Evolutionary conservation across 2,888 invertebrate genomes (phyloP), one percentile per base, ranked within the genome.

Genomic region (Microdon myrmicae): DNA sequence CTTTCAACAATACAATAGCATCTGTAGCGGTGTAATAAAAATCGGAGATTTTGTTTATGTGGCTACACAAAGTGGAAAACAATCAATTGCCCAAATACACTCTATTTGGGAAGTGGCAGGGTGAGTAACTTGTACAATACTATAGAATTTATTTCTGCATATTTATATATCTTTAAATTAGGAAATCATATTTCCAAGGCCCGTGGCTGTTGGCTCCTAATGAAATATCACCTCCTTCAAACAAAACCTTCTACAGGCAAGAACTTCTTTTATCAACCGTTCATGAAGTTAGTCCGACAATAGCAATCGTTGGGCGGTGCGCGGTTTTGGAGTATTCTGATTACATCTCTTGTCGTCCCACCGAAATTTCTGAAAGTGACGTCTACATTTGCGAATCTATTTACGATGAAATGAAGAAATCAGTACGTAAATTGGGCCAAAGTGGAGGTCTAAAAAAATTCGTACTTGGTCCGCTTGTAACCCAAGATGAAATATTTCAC

Each of bases 41-140:
- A 90, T 89, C 0, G 94, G 98, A 1, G 97, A 99, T 80, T 95
- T 90, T 78, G 96, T 98, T 29, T 96, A 96, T 75, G 94, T 97
- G 8, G 93, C 93, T 55, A 92, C 92, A 0, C 92, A 93, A 72
- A 90, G 90, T 9, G 93, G 93, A 35, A 88, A 91, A 78, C 95
- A 96, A 76, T 87, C 94, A 72, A 90, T 98, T 61, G 92, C 94
- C 7, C 91, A 96, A 77, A 90, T 98, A 68, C 95, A 97, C 76
- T 89, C 90, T 55, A 91, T 98, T 75, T 98, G 96, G 96, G 92
- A 92, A 73, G 92, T 92, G 31, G 87, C 88, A 76, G 58, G 55
- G 59, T 66, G n/a, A 6, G 35, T 37, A n/a, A 31, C 5, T 26
- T 8, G 2, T 3, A 25, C 16, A n/a, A 31, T 7, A 12, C 9